Conservation (phyloP, 2,797 vertebrate species). For the Alcedo atthis region DNA sequence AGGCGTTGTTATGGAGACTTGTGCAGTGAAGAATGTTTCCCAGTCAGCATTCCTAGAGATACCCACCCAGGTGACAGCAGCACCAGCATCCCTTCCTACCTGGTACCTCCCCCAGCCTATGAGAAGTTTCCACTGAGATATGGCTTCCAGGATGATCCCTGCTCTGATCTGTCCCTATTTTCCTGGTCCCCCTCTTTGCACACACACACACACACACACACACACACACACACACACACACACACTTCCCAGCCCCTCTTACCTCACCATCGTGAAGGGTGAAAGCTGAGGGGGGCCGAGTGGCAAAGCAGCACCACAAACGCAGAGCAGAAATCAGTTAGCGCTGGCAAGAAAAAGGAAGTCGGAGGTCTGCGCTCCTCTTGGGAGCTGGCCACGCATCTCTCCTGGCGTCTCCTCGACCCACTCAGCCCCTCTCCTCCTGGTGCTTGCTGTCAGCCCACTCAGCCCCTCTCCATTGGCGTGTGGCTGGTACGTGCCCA, state of each 20-base stretch:
- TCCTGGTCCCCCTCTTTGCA: background rate
- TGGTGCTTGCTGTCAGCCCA: background rate
- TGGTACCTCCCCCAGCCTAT: background rate
- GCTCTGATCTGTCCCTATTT: background rate
- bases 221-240: background rate
- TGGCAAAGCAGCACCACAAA: background rate
- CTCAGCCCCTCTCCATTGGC: background rate
- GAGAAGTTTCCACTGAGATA: background rate
- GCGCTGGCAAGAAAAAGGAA: slow-evolving; percentile 29
- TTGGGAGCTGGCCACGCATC: slow-evolving; percentile 50
- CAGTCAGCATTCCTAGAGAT: background rate
- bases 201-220: background rate
- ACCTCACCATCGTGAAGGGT: slow-evolving; percentile 64
- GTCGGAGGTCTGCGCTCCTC: background rate
- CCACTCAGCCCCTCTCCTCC: background rate
- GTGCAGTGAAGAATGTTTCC: background rate
- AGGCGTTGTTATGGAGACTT: background rate
- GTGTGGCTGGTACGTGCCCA: background rate
- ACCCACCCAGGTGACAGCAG: background rate
- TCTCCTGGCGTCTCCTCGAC: background rate
- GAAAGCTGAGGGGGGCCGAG: background rate
- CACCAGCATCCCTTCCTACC: background rate
- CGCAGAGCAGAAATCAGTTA: slow-evolving; percentile 7
- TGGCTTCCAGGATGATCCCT: background rate
- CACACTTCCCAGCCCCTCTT: slow-evolving; percentile 18